phyloP scores from a whole-genome alignment of 2,797 vertebrate genomes.

The Gallinago nigripennis region DNA sequence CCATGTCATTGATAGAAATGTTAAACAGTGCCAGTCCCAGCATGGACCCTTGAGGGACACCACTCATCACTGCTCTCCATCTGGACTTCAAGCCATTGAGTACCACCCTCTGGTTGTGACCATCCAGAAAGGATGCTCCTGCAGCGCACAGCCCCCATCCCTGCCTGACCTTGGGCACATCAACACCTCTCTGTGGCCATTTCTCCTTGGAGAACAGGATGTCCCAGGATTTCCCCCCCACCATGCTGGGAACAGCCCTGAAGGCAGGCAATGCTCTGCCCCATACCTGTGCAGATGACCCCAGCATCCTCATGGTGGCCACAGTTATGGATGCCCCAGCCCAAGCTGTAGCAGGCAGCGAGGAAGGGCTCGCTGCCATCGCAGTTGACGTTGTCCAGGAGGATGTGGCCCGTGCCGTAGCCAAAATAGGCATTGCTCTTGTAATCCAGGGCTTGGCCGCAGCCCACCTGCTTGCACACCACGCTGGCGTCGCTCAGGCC shows the following conservation, averaged over 20 bases:
- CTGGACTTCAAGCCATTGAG: too few species aligned
- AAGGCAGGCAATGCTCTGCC: accelerated
- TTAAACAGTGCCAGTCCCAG: too few species aligned
- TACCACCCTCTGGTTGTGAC: too few species aligned
- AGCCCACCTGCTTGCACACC: slow-evolving; percentile 90
- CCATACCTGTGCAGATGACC: slow-evolving; percentile 86
- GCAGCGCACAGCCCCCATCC: accelerated
- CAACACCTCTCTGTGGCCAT: background rate
- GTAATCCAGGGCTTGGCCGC: slow-evolving; percentile 81
- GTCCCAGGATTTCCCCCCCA: accelerated
- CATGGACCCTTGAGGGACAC: too few species aligned
- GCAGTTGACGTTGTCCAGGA: slow-evolving; percentile 94
- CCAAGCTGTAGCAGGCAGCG: slow-evolving; percentile 84
- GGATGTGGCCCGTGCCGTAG: slow-evolving; percentile 88
- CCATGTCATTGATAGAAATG: too few species aligned
- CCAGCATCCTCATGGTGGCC: slow-evolving; percentile 96
- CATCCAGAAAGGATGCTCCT: background rate
- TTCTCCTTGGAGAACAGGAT: background rate
- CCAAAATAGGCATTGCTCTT: slow-evolving; percentile 90
- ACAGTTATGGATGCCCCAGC: slow-evolving; percentile 95
- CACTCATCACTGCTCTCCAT: too few species aligned
- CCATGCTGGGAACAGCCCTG: background rate
- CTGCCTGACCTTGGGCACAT: background rate
- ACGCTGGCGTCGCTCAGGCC: slow-evolving; percentile 83
- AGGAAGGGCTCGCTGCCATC: slow-evolving; percentile 82